These are phyloP conservation scores for Limosa lapponica DNA, from an alignment of 2,797 vertebrate genomes.

Conservation along the genomic window DNA sequence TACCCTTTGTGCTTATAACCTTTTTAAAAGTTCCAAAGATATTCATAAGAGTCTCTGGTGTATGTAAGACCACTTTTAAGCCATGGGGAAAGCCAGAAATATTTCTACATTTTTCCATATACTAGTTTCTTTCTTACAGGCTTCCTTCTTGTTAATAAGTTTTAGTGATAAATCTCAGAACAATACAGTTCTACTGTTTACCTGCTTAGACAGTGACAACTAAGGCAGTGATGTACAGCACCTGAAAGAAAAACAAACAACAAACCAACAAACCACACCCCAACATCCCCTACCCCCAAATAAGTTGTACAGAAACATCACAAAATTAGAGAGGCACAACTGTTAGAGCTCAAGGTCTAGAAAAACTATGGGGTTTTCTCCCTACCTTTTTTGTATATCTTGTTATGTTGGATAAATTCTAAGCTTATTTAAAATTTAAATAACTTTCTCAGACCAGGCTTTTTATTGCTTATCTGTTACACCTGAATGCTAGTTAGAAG, in stretches of 20 bases:
- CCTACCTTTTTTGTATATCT: not conserved
- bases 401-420: not conserved
- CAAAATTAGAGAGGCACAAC: not conserved
- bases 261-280: not conserved
- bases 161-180: not conserved
- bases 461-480: not conserved
- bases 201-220: not conserved
- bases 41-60: not conserved
- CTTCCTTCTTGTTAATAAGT: not conserved
- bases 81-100: not conserved
- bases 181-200: not conserved
- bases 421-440: not conserved
- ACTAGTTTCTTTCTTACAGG: not conserved
- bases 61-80: not conserved
- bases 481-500: not conserved
- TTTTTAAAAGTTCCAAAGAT: not conserved
- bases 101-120: not conserved
- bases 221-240: not conserved
- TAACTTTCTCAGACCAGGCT: not conserved
- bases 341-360: not conserved
- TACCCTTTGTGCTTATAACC: not conserved
- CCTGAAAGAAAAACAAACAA: not conserved
- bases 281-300: too few relatives aligned
- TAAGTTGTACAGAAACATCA: not conserved
- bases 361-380: accelerated